Conservation (phyloP, 2,797 vertebrate species). For the Avahi laniger region DNA sequence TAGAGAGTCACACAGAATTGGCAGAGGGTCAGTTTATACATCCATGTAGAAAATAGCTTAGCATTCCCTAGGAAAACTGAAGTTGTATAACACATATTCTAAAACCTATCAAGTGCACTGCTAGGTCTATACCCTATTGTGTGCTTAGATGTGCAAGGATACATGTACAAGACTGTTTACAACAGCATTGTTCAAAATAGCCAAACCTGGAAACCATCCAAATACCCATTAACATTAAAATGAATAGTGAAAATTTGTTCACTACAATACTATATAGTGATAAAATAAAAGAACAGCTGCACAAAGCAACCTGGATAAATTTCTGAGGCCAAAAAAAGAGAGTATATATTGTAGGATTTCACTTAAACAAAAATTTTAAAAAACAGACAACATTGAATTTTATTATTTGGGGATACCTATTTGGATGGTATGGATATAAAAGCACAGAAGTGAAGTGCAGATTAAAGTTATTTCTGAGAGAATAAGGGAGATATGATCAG, state of each 20-base stretch:
- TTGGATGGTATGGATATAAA: not conserved
- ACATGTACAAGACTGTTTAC: not conserved
- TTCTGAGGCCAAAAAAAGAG: not conserved
- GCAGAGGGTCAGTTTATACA: not conserved
- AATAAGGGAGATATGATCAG: not conserved
- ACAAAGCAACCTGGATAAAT: conserved; percentile 30
- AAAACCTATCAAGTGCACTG: not conserved
- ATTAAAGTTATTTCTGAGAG: conserved; percentile 44
- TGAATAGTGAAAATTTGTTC: conserved; percentile 14
- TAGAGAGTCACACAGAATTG: not conserved
- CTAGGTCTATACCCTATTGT: not conserved
- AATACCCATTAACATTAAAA: conserved; percentile 36
- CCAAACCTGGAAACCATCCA: conserved; percentile 37
- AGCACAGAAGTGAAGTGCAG: conserved; percentile 42
- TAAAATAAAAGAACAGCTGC: conserved; percentile 1
- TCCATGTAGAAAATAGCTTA: not conserved
- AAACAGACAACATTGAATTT: not conserved
- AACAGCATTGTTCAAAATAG: conserved; percentile 36
- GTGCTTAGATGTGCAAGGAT: not conserved
- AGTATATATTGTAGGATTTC: not conserved
- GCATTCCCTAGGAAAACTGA: conserved; percentile 32
- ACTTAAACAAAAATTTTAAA: conserved; percentile 28
- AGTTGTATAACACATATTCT: not conserved
- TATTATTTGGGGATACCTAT: not conserved
- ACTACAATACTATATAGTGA: not conserved